These are phyloP conservation scores for Drosophila sp. DNA, from an alignment of 1,140 invertebrate species.

Conservation along the genomic window DNA sequence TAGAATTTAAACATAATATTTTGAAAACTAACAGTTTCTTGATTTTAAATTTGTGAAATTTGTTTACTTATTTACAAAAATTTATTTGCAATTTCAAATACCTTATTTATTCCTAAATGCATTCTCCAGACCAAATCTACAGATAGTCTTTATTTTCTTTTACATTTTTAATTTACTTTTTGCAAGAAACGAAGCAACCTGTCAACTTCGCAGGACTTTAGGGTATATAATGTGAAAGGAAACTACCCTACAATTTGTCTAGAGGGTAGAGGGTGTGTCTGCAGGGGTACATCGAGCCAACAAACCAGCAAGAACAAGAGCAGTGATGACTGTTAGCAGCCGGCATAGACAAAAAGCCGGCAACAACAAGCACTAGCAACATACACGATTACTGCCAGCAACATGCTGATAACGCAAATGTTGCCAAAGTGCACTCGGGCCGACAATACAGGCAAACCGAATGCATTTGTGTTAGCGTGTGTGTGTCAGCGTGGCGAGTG, in stretches of 20 bases:
- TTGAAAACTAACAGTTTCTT: too few species aligned
- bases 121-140: too few species aligned
- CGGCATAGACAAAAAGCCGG: constrained; percentile 65
- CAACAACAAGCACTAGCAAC: constrained; percentile 59
- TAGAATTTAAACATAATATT: too few species aligned
- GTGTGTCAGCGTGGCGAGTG: constrained; percentile 17
- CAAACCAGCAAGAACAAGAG: constrained; percentile 33
- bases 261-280: constrained; percentile 26
- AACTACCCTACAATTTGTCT: constrained; percentile 62
- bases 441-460: constrained; percentile 19
- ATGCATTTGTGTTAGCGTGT: neutral
- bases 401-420: constrained; percentile 23
- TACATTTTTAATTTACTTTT: neutral
- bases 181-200: neutral
- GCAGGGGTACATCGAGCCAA: constrained; percentile 48
- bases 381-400: constrained; percentile 14
- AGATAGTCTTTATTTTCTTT: too few species aligned
- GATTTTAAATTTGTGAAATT: too few species aligned
- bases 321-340: constrained; percentile 14
- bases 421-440: constrained; percentile 10
- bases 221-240: constrained; percentile 23
- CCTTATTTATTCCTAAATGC: too few species aligned
- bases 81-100: too few species aligned
- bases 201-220: neutral
- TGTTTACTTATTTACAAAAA: too few species aligned